These are phyloP conservation scores for Hippocampus guttulatus DNA, from an alignment of 2,113 vertebrate genomes.

Conservation along the genomic window DNA sequence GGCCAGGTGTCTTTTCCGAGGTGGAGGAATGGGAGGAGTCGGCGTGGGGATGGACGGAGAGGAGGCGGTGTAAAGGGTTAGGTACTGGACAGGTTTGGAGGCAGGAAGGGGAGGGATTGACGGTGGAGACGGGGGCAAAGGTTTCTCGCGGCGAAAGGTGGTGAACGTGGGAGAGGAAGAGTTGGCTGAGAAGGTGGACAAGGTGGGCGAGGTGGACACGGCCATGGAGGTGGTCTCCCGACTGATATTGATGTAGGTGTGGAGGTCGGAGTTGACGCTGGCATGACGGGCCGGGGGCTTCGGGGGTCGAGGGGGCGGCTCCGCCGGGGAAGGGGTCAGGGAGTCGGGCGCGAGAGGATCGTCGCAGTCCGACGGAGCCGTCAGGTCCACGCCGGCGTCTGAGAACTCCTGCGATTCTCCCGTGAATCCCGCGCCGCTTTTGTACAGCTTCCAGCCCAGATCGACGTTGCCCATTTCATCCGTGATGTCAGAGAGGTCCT, in stretches of 20 bases:
- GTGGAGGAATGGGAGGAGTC: slow-evolving; percentile 72
- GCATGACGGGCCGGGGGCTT: slow-evolving; percentile 71
- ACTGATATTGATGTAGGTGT: slow-evolving; percentile 74
- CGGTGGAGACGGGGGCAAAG: slow-evolving; percentile 56
- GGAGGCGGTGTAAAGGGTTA: slow-evolving; percentile 61
- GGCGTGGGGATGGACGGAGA: slow-evolving; percentile 53
- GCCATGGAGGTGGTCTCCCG: slow-evolving; percentile 60
- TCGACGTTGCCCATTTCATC: slow-evolving; percentile 73
- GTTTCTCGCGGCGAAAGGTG: slow-evolving; percentile 64
- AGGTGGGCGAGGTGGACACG: slow-evolving; percentile 54
- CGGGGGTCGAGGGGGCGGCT: slow-evolving; percentile 70
- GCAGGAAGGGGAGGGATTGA: slow-evolving; percentile 58
- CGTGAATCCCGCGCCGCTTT: slow-evolving; percentile 39
- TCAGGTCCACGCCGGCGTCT: slow-evolving; percentile 75
- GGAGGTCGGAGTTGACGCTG: slow-evolving; percentile 68
- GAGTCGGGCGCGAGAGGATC: slow-evolving; percentile 69
- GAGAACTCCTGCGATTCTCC: slow-evolving; percentile 74
- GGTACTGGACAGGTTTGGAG: slow-evolving; percentile 58
- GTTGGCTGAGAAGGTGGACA: slow-evolving; percentile 59
- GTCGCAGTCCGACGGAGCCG: slow-evolving; percentile 71
- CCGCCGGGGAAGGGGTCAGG: slow-evolving; percentile 64
- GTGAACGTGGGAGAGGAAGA: slow-evolving; percentile 64
- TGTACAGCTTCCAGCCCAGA: slow-evolving; percentile 71
- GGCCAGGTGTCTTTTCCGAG: slow-evolving; percentile 72
- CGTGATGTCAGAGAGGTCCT: slow-evolving; percentile 65